Conservation (phyloP, 2,888 invertebrate genomes). For the Ommatoiulus sabulosus region DNA sequence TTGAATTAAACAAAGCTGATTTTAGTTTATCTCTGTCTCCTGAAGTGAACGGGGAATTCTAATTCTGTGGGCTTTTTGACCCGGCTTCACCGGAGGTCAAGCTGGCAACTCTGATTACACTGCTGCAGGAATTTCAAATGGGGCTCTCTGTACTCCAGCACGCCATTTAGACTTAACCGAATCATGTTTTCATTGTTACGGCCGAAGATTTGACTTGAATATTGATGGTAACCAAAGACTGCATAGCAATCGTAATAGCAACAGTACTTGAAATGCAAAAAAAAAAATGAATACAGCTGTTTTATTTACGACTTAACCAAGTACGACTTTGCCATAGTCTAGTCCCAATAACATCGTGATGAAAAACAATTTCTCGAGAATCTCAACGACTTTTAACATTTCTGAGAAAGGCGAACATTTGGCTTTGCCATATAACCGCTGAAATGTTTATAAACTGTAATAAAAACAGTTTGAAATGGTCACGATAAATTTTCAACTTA, state of each 20-base stretch:
- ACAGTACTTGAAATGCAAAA: background rate
- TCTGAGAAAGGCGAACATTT: background rate
- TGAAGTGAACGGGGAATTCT: background rate
- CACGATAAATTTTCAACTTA: background rate
- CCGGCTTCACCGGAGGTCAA: background rate
- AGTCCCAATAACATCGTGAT: background rate
- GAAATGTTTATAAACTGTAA: background rate
- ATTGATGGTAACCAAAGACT: no score
- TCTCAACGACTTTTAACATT: background rate
- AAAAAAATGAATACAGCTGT: background rate
- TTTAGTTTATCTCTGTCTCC: background rate
- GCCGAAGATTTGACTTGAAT: no score
- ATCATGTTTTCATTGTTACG: no score
- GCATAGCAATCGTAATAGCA: background rate
- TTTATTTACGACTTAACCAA: no score
- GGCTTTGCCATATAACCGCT: background rate
- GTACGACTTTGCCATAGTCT: no score
- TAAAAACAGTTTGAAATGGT: background rate
- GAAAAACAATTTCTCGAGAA: background rate
- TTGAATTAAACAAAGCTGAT: background rate
- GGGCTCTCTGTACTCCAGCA: background rate
- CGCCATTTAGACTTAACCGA: no score
- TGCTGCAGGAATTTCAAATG: background rate
- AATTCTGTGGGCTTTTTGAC: background rate
- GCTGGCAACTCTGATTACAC: background rate